phyloP scores from a whole-genome alignment of 2,888 invertebrate species.

The Linnaemya vulpina region DNA sequence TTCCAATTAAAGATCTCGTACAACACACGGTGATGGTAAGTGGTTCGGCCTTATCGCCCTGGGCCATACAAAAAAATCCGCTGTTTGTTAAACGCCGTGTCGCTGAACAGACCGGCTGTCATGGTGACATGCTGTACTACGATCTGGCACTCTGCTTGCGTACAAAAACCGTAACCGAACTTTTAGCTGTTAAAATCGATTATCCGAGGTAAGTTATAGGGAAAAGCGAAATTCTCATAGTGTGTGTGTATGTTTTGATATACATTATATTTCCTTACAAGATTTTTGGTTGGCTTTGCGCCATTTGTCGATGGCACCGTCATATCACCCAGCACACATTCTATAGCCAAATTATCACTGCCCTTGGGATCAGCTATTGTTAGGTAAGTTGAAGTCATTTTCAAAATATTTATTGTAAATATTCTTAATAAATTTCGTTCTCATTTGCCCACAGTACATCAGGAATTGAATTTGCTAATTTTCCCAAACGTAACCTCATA shows the following conservation, averaged over 20 bases:
- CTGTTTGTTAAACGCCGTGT: constrained; percentile 91
- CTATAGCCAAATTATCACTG: constrained; percentile 79
- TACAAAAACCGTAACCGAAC: constrained; percentile 89
- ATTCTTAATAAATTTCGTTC: neutral
- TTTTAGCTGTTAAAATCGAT: constrained; percentile 89
- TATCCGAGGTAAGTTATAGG: constrained; percentile 85
- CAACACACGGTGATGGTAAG: constrained; percentile 94
- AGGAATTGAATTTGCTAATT: constrained; percentile 91
- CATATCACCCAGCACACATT: constrained; percentile 85
- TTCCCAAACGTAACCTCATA: constrained; percentile 91
- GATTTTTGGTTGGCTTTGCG: constrained; percentile 95
- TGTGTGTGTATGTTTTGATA: constrained; percentile 50
- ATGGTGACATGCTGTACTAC: constrained; percentile 91
- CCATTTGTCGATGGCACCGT: constrained; percentile 97
- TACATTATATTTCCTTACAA: constrained; percentile 72
- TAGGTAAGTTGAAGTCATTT: constrained; percentile 81
- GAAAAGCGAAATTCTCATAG: constrained; percentile 32
- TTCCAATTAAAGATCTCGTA: constrained; percentile 86
- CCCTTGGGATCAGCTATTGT: constrained; percentile 83
- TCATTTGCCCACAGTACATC: constrained; percentile 83
- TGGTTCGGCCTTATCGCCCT: constrained; percentile 95
- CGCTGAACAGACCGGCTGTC: constrained; percentile 92
- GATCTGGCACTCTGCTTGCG: constrained; percentile 93
- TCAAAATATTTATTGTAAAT: neutral
- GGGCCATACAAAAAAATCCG: constrained; percentile 94